phyloP scores from a whole-genome alignment of 2,888 invertebrate species.

The Phaedon cochleariae region DNA sequence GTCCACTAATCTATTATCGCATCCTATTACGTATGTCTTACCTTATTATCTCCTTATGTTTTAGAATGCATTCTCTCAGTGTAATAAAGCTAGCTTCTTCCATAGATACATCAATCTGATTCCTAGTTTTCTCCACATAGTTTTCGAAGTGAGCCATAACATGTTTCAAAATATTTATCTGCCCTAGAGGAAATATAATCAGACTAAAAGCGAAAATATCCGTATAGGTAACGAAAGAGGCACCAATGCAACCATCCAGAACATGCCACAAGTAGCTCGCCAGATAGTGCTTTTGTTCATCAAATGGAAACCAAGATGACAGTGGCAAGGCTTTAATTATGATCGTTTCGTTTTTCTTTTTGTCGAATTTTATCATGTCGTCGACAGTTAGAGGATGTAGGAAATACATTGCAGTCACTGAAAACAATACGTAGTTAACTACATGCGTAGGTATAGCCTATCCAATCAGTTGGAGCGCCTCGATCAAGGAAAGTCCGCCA shows the following conservation, averaged over 20 bases:
- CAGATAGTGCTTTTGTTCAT: conserved; percentile 38
- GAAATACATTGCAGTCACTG: conserved; percentile 34
- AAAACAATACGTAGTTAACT: no score
- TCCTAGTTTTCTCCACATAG: conserved; percentile 27
- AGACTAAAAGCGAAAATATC: conserved; percentile 43
- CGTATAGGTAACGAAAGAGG: conserved; percentile 42
- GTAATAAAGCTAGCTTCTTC: conserved; percentile 36
- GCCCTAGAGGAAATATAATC: conserved; percentile 42
- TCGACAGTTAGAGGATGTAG: conserved; percentile 34
- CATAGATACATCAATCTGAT: conserved; percentile 15
- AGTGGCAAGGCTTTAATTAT: conserved; percentile 37
- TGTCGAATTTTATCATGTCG: conserved; percentile 25
- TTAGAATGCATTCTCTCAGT: conserved; percentile 29
- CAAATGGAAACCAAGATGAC: conserved; percentile 44
- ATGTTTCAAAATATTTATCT: conserved; percentile 40
- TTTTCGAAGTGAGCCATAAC: conserved; percentile 37
- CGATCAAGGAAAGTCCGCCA: no score
- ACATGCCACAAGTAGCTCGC: conserved; percentile 38
- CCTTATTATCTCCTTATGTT: conserved; percentile 34
- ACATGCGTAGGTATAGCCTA: no score
- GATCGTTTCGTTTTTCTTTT: conserved; percentile 23
- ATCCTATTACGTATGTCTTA: no score
- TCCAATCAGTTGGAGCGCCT: no score
- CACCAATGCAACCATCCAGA: conserved; percentile 39
- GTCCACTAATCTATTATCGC: no score